Conservation (phyloP, 1,140 invertebrate species). For the Pseudoatta argentina region DNA sequence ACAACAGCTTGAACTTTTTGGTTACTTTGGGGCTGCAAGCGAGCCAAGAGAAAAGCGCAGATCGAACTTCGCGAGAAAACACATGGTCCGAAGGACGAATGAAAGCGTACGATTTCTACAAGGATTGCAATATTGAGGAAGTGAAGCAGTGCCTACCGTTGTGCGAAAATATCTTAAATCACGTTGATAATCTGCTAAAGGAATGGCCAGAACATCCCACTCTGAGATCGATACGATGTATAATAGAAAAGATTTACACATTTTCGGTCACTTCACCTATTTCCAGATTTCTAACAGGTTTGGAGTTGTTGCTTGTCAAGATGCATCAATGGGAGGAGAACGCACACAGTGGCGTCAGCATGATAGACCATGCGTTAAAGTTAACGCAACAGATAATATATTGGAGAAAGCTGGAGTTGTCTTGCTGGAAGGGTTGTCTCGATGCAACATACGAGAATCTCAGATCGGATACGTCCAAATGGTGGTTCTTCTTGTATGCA, state of each 20-base stretch:
- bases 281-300: slow-evolving; percentile 95
- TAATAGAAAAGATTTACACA: slow-evolving; percentile 92
- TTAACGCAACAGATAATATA: slow-evolving; percentile 94
- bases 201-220: slow-evolving; percentile 97
- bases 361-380: slow-evolving; percentile 90
- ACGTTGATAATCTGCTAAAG: slow-evolving; percentile 90
- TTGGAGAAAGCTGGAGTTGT: slow-evolving; percentile 97
- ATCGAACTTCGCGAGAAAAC: neutral
- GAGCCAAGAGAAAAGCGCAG: slow-evolving; percentile 10
- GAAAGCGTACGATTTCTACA: slow-evolving; percentile 93
- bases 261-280: slow-evolving; percentile 94
- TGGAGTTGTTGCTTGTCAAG: slow-evolving; percentile 95
- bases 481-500: slow-evolving; percentile 96
- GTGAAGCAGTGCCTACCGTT: slow-evolving; percentile 91
- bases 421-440: slow-evolving; percentile 93
- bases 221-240: slow-evolving; percentile 90
- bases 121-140: slow-evolving; percentile 93
- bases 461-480: slow-evolving; percentile 90
- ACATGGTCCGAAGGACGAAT: too few relatives aligned
- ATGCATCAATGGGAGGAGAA: slow-evolving; percentile 96
- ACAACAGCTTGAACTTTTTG: slow-evolving; percentile 87
- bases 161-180: slow-evolving; percentile 88
- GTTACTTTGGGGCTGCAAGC: slow-evolving; percentile 67
- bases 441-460: slow-evolving; percentile 89
- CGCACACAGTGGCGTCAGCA: slow-evolving; percentile 94